A percentile compares a stretch with the other conserved stretches of the same genome.
These are phyloP conservation scores for Drosophila lowei DNA, from an alignment of 1,140 invertebrate genomes.

Conservation along the genomic window DNA sequence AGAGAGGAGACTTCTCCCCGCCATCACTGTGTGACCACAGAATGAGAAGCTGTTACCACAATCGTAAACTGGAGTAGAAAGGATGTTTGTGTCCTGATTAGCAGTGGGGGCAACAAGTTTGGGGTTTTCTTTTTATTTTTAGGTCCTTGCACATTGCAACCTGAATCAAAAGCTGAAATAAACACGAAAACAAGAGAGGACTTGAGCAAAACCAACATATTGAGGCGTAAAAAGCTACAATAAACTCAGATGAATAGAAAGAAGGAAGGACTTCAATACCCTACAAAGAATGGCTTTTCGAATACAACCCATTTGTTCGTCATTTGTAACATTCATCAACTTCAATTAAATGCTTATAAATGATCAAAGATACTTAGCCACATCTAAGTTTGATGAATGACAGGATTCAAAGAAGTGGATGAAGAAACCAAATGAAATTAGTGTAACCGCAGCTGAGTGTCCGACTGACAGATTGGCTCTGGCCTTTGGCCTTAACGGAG, in stretches of 20 bases:
- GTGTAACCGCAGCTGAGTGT: background rate
- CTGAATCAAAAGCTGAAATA: slow-evolving; percentile 1
- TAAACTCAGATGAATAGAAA: background rate
- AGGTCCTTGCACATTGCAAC: background rate
- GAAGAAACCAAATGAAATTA: slow-evolving; percentile 5
- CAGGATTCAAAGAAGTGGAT: background rate
- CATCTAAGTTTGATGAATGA: slow-evolving; percentile 2
- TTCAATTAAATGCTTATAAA: slow-evolving; percentile 3
- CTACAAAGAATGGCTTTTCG: too few relatives aligned
- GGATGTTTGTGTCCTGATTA: too few relatives aligned
- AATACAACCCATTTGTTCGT: too few relatives aligned
- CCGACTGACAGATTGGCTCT: slow-evolving; percentile 2
- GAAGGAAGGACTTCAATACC: too few relatives aligned
- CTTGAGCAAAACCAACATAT: background rate
- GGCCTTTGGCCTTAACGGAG: background rate
- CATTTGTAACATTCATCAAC: too few relatives aligned
- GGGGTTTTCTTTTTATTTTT: background rate
- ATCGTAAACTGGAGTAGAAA: too few relatives aligned
- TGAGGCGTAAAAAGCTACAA: background rate
- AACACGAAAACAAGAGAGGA: background rate
- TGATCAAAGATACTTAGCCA: background rate
- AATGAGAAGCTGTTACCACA: too few relatives aligned
- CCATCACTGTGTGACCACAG: too few relatives aligned
- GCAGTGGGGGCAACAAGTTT: too few relatives aligned
- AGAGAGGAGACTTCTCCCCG: too few relatives aligned